Conservation (phyloP, 2,797 vertebrate species). For the Micropoecilia bifurca region DNA sequence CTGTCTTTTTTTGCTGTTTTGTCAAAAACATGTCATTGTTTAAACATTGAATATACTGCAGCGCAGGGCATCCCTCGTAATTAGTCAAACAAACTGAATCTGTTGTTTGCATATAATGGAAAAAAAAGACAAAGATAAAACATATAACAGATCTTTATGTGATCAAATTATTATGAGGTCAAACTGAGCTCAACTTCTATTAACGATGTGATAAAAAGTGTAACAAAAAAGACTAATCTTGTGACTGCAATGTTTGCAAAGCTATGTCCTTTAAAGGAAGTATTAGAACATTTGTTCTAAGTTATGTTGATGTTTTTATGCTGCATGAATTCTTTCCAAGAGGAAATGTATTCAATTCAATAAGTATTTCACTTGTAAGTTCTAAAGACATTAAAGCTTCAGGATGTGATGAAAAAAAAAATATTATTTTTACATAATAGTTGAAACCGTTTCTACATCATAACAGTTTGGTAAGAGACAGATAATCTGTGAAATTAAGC, state of each 20-base stretch:
- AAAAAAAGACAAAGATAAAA: background rate
- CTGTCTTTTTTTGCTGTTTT: slow-evolving; percentile 4
- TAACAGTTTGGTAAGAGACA: too few relatives aligned
- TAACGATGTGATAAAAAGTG: background rate
- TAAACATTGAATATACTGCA: background rate
- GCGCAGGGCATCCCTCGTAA: background rate
- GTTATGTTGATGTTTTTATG: too few relatives aligned
- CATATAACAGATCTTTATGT: background rate
- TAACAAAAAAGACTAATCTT: background rate
- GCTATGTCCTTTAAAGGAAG: background rate
- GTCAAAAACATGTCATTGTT: slow-evolving; percentile 5
- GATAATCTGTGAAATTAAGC: too few relatives aligned
- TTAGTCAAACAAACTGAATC: background rate
- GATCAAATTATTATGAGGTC: background rate
- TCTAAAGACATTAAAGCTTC: background rate
- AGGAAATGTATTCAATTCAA: background rate
- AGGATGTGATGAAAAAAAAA: too few relatives aligned
- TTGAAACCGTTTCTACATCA: too few relatives aligned
- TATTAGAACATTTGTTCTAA: background rate
- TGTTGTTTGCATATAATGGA: background rate
- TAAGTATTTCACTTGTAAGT: background rate
- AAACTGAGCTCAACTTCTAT: background rate
- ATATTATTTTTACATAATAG: too few relatives aligned
- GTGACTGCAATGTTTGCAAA: background rate
- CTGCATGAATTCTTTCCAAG: too few relatives aligned